A percentile compares a stretch with the other conserved stretches of the same genome.
Conservation (phyloP, 1,140 invertebrate species). For the Thalassaphorura encarpata region DNA sequence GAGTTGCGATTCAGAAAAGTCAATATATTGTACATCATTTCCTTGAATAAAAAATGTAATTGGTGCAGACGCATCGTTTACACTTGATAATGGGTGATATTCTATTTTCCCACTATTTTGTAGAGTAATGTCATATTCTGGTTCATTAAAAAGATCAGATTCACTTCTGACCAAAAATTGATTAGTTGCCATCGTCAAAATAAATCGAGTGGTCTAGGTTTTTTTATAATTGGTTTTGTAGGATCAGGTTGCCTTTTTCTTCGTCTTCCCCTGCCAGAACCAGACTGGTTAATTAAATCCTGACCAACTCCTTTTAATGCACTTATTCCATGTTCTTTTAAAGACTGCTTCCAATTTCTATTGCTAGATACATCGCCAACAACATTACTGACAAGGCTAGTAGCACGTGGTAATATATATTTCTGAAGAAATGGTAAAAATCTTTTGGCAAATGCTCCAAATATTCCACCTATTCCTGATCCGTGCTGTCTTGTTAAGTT, state of each 20-base stretch:
- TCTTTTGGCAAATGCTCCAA: background rate
- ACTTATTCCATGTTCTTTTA: background rate
- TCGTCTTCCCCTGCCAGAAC: background rate
- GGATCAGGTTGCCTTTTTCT: background rate
- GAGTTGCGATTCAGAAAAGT: constrained; percentile 33
- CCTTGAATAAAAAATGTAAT: constrained; percentile 39
- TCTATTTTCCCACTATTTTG: constrained; percentile 35
- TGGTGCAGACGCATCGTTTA: constrained; percentile 34
- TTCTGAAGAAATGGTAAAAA: background rate
- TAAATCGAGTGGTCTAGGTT: background rate
- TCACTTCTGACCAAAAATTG: constrained; percentile 35
- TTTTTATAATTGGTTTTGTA: background rate
- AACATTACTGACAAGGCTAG: background rate
- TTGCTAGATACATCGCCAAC: background rate
- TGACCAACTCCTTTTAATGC: constrained; percentile 10
- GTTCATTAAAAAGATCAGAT: constrained; percentile 40
- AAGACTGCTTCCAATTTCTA: background rate
- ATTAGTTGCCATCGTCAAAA: background rate
- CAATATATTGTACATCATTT: constrained; percentile 36
- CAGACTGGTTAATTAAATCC: constrained; percentile 1
- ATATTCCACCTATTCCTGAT: background rate
- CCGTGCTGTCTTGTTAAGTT: background rate
- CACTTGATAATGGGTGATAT: constrained; percentile 39
- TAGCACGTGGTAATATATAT: constrained; percentile 1
- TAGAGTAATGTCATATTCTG: constrained; percentile 40